Conservation (phyloP, 92 coral and sea anemone species). For the Chrysogorgia sp. region DNA sequence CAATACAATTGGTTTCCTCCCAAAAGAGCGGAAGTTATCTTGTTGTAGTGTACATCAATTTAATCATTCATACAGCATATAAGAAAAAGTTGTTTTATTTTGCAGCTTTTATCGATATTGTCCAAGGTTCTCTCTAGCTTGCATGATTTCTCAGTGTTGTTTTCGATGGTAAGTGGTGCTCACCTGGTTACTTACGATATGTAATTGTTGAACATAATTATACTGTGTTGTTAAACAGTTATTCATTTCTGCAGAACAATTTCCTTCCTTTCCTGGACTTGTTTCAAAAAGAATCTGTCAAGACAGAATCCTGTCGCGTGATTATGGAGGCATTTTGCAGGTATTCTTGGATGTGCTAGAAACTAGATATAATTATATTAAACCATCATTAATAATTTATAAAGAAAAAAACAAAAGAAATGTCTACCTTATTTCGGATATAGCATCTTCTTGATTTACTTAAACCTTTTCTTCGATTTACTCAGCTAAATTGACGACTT, state of each 20-base stretch:
- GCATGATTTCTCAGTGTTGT: constrained; percentile 78
- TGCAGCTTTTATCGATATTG: constrained; percentile 76
- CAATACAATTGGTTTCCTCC: too few species aligned
- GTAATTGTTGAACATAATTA: too few species aligned
- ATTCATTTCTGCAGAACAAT: constrained; percentile 91
- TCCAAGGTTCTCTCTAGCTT: constrained; percentile 79
- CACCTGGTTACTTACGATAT: too few species aligned
- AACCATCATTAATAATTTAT: background rate
- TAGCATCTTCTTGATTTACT: background rate
- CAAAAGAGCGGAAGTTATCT: too few species aligned
- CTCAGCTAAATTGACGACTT: too few species aligned
- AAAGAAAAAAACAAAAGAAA: too few species aligned
- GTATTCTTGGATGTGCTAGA: constrained; percentile 66
- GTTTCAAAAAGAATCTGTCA: constrained; percentile 95
- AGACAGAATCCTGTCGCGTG: constrained; percentile 86
- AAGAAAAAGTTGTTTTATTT: background rate
- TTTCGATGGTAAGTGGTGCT: constrained; percentile 76
- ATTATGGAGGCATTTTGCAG: constrained; percentile 92
- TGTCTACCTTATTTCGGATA: background rate
- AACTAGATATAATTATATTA: background rate
- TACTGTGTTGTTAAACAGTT: too few species aligned
- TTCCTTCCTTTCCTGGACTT: constrained; percentile 96
- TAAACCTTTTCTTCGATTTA: too few species aligned
- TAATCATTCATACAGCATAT: background rate
- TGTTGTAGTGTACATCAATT: too few species aligned